Evolutionary conservation across 53 echinoderm and acorn worm genomes (phyloP), one percentile per base, ranked within the genome.

Genomic region (Holothuria scabra): DNA sequence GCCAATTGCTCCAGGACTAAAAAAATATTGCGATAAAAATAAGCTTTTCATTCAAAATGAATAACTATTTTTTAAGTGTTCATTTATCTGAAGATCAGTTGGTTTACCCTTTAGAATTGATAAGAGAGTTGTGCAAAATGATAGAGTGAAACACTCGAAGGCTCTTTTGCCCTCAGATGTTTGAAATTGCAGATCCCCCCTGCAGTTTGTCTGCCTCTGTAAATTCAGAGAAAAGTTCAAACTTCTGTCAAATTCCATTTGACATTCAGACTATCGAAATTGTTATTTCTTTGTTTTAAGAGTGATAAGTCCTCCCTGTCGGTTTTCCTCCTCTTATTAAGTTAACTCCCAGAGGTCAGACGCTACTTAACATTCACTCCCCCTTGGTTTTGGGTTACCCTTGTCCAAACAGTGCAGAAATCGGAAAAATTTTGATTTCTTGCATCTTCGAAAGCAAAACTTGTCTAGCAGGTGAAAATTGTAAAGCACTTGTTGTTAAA

Each of bases 201-300:
- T 72, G 72, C 72, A 44, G 72, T 46, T 34, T 46, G 72, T 25
- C 44, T 72, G 72, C 72, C 72, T 72, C 46, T n/a, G 46, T 25
- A 25, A 72, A 72, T 72, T 21, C 48, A 72, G 46, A 72, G n/a
- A 48, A 46, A 23, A 72, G 23, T 72, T 72, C 46, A 22, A 46
- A 29, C 46, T 48, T 46, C 26, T 46, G 72, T 72, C 72, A 44
- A 46, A 72, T 72, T 72, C 46, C 49, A 72, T 46, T 44, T 72
- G 72, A 72, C 72, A 48, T 72, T 12, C 48, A 72, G 48, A n/a
- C 72, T 25, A 72, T 72, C 72, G 28, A 34, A 72, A 72, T 72
- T 72, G 72, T 49, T 72, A 72, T 72, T 72, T 72, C 72, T 72
- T 72, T 72, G 72, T 72, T 72, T 72, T 72, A 35, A 72, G 72